Evolutionary conservation across 2,888 invertebrate genomes (phyloP).

Genomic region (Acleris cristana): DNA sequence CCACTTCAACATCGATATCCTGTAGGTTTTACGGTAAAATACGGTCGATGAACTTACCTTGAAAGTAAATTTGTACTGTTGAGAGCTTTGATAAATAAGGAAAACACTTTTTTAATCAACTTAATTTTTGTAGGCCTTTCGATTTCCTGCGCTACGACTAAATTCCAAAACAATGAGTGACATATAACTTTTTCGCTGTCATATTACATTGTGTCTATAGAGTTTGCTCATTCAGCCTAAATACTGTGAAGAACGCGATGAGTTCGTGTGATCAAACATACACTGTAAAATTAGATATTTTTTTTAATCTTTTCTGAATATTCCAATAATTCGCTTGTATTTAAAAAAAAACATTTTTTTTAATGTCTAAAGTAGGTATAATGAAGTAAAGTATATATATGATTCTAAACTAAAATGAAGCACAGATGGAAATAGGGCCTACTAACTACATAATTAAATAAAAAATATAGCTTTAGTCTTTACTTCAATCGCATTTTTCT

Average conservation of each 20-base stretch:
- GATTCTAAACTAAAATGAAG: too few relatives aligned
- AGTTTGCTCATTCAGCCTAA: conserved; percentile 23
- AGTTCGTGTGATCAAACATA: too few relatives aligned
- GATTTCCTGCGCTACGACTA: background rate
- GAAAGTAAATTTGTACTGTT: background rate
- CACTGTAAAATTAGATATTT: background rate
- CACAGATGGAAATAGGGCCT: background rate
- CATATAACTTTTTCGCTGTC: conserved; percentile 33
- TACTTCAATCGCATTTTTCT: conserved; percentile 69
- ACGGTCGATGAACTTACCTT: conserved; percentile 20
- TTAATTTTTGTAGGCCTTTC: conserved; percentile 3
- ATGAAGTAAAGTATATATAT: too few relatives aligned
- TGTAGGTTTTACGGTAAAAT: background rate
- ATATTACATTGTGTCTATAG: background rate
- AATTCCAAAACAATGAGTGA: conserved; percentile 35
- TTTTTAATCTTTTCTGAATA: too few relatives aligned
- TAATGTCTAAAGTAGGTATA: too few relatives aligned
- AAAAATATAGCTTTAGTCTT: background rate
- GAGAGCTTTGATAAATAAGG: background rate
- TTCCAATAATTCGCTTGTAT: too few relatives aligned
- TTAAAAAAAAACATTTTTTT: too few relatives aligned
- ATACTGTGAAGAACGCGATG: background rate
- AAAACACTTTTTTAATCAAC: conserved; percentile 11
- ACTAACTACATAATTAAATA: background rate
- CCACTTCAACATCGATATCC: background rate